Conservation (phyloP, 2,888 invertebrate species). For the Steinernema hermaphroditum region DNA sequence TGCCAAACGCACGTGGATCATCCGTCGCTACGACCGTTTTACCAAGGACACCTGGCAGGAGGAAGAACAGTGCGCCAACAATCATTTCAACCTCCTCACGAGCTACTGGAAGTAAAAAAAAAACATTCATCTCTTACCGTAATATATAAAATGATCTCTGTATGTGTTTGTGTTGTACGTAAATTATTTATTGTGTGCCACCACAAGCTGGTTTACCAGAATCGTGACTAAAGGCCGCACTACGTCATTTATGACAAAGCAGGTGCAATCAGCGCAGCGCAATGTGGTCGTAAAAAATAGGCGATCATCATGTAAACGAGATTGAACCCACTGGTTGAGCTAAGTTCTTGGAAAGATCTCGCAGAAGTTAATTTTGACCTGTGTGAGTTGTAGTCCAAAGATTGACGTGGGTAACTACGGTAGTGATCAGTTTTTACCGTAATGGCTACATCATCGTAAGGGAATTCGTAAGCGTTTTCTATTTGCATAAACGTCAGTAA, state of each 20-base stretch:
- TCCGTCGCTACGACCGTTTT: not conserved
- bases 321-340: too few species aligned
- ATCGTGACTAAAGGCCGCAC: not conserved
- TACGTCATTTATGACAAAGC: not conserved
- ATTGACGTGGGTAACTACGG: too few species aligned
- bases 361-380: too few species aligned
- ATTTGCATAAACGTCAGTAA: too few species aligned
- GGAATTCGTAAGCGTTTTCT: too few species aligned
- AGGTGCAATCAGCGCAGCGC: too few species aligned
- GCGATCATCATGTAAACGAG: too few species aligned
- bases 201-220: not conserved
- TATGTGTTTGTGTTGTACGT: not conserved
- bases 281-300: too few species aligned
- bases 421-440: too few species aligned
- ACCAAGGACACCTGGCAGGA: not conserved
- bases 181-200: not conserved
- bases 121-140: not conserved
- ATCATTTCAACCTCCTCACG: not conserved
- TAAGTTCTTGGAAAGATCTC: too few species aligned
- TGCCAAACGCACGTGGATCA: constrained; percentile 9
- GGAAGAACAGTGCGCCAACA: not conserved
- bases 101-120: constrained; percentile 16
- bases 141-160: not conserved
- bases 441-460: too few species aligned
- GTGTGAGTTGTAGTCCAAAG: too few species aligned